Base-by-base conservation (phyloP, 1,140 invertebrate species). In the Drosophila azteca region DNA sequence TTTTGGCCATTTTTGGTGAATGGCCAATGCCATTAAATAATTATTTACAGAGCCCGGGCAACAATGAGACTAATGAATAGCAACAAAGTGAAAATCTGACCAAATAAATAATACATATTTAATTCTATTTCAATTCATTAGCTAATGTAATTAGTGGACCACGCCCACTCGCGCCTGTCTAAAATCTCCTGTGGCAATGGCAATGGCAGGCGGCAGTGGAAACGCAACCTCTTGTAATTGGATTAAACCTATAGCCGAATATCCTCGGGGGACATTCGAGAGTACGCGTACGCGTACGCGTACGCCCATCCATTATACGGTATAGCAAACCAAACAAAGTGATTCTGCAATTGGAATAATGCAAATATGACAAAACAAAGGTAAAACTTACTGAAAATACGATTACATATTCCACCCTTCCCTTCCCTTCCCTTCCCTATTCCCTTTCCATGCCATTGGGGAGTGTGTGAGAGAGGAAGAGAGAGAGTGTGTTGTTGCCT, bases 41-140 rank as follows among this genome's bases (percentile, higher is more conserved):
- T 77, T 77, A 81, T 81, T 81, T 73, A 51, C 61, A 59, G 22
- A 35, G 45, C 49, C 41, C 53, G 59, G 62, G 51, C 43, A 64
- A 52, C 64, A 78, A 49, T 53, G 46, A 55, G 39, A 26, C 55
- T 72, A 74, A 69, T 61, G 54, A 75, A 74, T 67, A 31, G 71
- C 55, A 67, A 75, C 53, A 67, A 67, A 76, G 74, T 61, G 58
- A 63, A 72, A 77, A 77, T 77, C 53, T 53, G 53, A 77, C 60
- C 46, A 64, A 79, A 80, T 82, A 66, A 71, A 80, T 76, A 63
- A 72, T 76, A 76, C 83, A 78, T 83, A 79, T 83, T 79, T 70
- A 75, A 78, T 78, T 76, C 65, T 67, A 61, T 83, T 83, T 79
- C 66, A 83, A 83, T 84, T 83, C 80, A 84, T 83, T 83, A 83